phyloP scores from a whole-genome alignment of 2,888 invertebrate species.

The Stramonita haemastoma region DNA sequence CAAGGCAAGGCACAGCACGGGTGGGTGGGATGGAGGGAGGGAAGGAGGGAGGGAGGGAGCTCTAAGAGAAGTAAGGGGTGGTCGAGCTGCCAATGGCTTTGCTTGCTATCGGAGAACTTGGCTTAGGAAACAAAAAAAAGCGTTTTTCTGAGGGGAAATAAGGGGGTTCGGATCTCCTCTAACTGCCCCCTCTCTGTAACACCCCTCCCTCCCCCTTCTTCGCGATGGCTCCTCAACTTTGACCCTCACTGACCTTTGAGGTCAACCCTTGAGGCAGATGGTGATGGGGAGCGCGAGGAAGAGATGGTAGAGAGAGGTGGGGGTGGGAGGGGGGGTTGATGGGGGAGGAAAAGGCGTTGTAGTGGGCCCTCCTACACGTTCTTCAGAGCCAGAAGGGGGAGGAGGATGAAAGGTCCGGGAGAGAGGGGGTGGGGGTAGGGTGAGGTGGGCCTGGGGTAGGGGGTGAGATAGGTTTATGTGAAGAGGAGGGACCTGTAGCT shows the following conservation, averaged over 20 bases:
- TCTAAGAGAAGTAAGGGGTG: no score
- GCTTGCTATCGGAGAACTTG: no score
- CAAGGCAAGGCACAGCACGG: no score
- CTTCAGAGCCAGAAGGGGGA: neutral
- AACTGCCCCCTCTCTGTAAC: neutral
- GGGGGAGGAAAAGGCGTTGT: neutral
- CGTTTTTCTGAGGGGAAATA: neutral
- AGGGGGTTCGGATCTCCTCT: neutral
- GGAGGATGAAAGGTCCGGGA: neutral
- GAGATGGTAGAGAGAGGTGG: neutral
- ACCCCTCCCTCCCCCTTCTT: neutral
- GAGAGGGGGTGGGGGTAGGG: neutral
- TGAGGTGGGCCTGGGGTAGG: neutral
- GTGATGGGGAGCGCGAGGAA: neutral
- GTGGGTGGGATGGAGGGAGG: no score
- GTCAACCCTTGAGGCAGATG: conserved; percentile 17
- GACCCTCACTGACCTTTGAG: conserved; percentile 25
- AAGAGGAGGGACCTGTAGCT: neutral
- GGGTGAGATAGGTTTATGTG: conserved; percentile 3
- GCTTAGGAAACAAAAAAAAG: no score
- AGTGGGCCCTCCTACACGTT: neutral
- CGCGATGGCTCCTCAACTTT: neutral
- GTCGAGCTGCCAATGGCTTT: no score
- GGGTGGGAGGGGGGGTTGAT: neutral
- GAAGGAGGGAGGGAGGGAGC: no score